phyloP scores from a whole-genome alignment of 2,797 vertebrate species.

The Gephyroberyx darwinii region DNA sequence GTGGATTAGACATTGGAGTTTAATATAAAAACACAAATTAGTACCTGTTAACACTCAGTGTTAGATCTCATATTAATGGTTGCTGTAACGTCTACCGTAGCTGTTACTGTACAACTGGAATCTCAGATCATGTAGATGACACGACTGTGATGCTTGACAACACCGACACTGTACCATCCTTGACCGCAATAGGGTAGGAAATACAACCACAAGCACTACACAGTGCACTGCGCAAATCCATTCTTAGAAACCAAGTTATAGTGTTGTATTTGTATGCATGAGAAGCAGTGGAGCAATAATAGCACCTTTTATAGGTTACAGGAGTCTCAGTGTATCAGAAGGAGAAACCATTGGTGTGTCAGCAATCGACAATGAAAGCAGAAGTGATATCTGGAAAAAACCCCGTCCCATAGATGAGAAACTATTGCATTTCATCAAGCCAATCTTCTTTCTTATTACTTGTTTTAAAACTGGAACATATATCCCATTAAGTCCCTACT shows the following conservation, averaged over 20 bases:
- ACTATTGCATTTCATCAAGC: conserved; percentile 33
- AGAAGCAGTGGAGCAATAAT: conserved; percentile 79
- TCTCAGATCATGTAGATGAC: conserved; percentile 4
- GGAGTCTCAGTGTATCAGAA: conserved; percentile 43
- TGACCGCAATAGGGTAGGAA: conserved; percentile 59
- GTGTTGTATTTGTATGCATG: conserved; percentile 71
- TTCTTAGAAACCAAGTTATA: conserved; percentile 53
- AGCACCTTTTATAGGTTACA: conserved; percentile 52
- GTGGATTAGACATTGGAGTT: conserved; percentile 53
- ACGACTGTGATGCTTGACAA: conserved; percentile 45
- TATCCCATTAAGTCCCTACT: not conserved
- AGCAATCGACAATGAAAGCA: conserved; percentile 44
- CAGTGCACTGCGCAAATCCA: conserved; percentile 57
- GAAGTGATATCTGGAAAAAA: conserved; percentile 31
- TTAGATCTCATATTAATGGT: conserved; percentile 42
- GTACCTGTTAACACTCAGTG: conserved; percentile 46
- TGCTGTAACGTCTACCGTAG: conserved; percentile 57
- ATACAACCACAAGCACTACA: conserved; percentile 57
- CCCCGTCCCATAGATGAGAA: conserved; percentile 52
- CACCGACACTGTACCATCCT: conserved; percentile 54
- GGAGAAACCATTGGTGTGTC: conserved; percentile 44
- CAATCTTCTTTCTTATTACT: conserved; percentile 34
- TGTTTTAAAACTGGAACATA: conserved; percentile 22
- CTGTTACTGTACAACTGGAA: conserved; percentile 37
- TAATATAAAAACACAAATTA: conserved; percentile 46